A percentile compares a stretch with the other conserved stretches of the same genome.
Conservation (phyloP, 2,797 vertebrate genomes). For the Triplophysa bombifrons region DNA sequence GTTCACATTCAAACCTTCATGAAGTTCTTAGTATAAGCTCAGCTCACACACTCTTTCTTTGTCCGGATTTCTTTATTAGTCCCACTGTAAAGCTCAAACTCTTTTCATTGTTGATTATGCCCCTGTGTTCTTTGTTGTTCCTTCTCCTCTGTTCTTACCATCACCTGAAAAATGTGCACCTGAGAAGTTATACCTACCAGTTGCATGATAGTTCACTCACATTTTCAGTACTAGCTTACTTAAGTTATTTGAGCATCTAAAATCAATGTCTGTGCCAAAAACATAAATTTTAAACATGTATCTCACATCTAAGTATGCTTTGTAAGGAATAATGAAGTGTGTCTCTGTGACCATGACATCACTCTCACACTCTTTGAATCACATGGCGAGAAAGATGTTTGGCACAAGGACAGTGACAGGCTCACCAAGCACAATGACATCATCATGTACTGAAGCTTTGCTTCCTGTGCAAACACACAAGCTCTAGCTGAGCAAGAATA, state of each 20-base stretch:
- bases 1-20: no score
- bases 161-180: no score
- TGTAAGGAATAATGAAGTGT: conserved; percentile 28
- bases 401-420: conserved; percentile 59
- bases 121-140: no score
- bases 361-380: conserved; percentile 67
- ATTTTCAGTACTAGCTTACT: neutral
- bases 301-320: neutral
- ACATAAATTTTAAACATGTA: neutral
- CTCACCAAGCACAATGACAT: conserved; percentile 57
- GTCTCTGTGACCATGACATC: conserved; percentile 72
- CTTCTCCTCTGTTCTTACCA: no score
- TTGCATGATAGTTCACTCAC: no score
- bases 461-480: conserved; percentile 27
- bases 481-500: neutral
- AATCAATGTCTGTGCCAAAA: neutral
- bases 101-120: no score
- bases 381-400: conserved; percentile 64
- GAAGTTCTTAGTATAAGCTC: no score
- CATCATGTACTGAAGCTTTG: conserved; percentile 54
- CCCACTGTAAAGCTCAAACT: no score
- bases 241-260: neutral
- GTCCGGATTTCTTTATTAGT: no score
- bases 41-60: no score
- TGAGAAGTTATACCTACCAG: no score